phyloP scores from a whole-genome alignment of 2,888 invertebrate genomes.

The Biston betularia region DNA sequence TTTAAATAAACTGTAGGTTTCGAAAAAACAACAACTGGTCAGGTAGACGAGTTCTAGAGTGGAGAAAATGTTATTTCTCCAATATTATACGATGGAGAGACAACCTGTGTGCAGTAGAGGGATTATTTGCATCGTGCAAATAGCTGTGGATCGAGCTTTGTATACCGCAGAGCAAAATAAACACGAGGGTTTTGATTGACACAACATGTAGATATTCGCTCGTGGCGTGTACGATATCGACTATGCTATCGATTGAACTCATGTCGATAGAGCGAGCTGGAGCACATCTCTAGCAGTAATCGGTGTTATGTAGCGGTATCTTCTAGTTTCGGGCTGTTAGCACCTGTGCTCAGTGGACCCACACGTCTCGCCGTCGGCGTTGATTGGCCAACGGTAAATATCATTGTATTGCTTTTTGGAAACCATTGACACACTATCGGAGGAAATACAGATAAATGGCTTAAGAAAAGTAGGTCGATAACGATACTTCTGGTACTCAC shows the following conservation, averaged over 20 bases:
- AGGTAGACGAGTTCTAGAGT: no score
- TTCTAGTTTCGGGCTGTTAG: constrained; percentile 49
- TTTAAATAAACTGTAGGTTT: no score
- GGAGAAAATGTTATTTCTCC: no score
- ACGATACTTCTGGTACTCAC: background rate
- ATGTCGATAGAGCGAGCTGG: constrained; percentile 3
- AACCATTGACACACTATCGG: constrained; percentile 35
- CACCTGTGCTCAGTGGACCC: constrained; percentile 51
- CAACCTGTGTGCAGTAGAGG: no score
- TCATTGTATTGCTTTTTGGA: constrained; percentile 37
- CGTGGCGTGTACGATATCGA: background rate
- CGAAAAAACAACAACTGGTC: no score
- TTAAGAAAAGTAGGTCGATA: constrained; percentile 21
- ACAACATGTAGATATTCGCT: no score
- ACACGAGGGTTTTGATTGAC: no score
- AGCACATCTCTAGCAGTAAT: constrained; percentile 38
- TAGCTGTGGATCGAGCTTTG: no score
- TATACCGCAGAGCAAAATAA: no score
- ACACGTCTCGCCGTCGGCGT: constrained; percentile 24
- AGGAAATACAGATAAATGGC: constrained; percentile 24
- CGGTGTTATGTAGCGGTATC: constrained; percentile 60
- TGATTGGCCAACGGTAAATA: constrained; percentile 44
- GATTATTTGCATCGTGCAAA: no score
- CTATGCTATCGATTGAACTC: background rate
- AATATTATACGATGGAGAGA: no score